These are phyloP conservation scores for Siphlonurus alternatus DNA, from an alignment of 2,888 invertebrate genomes.

Conservation along the genomic window DNA sequence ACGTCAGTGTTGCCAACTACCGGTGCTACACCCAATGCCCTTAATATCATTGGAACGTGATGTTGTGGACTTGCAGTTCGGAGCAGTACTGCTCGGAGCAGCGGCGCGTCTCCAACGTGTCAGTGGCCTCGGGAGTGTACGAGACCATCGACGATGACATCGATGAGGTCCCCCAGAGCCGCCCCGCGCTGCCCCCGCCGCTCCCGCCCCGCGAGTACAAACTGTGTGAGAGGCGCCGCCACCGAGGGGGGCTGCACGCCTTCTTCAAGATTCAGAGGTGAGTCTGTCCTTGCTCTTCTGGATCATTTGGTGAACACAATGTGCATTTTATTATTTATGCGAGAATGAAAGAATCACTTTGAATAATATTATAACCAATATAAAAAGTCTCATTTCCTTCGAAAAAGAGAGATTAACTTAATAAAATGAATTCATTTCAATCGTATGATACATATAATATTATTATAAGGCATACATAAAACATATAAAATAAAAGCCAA, in stretches of 20 bases:
- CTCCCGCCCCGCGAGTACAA: neutral
- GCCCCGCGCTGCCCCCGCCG: conserved; percentile 19
- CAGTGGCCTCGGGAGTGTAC: conserved; percentile 47
- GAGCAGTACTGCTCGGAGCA: conserved; percentile 13
- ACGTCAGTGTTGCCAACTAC: no score
- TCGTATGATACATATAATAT: neutral
- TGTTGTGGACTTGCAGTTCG: neutral
- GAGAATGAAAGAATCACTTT: no score
- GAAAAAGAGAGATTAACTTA: no score
- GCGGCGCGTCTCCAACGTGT: conserved; percentile 38
- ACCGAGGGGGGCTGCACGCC: neutral
- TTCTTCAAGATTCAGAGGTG: neutral
- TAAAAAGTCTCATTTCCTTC: no score
- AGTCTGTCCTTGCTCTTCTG: neutral
- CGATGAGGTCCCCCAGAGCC: conserved; percentile 34
- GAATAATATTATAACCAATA: no score
- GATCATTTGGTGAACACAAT: neutral
- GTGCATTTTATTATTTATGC: neutral
- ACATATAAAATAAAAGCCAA: no score
- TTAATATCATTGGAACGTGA: neutral
- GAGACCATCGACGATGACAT: conserved; percentile 30
- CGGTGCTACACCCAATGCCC: no score
- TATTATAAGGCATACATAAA: no score
- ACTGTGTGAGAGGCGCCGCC: neutral
- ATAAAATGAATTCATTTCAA: no score